These are phyloP conservation scores for Sebastes matsubarae DNA, from an alignment of 2,797 vertebrate species.

Conservation along the genomic window DNA sequence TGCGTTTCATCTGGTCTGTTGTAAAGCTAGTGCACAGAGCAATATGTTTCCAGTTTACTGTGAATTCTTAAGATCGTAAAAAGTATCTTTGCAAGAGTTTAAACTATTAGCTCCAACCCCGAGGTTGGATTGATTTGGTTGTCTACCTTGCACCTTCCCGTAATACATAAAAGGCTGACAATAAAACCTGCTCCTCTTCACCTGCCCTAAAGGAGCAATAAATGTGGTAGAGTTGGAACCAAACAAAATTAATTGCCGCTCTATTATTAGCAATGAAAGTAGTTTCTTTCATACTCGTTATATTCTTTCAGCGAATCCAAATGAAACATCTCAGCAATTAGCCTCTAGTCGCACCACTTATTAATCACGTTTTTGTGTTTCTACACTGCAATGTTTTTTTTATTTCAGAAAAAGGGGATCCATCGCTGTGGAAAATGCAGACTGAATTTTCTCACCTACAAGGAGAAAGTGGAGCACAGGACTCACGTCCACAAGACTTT, in stretches of 20 bases:
- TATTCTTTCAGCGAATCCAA: slow-evolving; percentile 12
- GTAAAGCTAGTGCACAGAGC: neutral
- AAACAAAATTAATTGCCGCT: slow-evolving; percentile 28
- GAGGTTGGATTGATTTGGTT: slow-evolving; percentile 70
- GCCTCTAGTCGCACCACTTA: neutral
- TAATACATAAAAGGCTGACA: slow-evolving; percentile 73
- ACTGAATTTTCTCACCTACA: slow-evolving; percentile 95
- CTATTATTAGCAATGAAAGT: slow-evolving; percentile 37
- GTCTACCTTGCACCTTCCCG: slow-evolving; percentile 61
- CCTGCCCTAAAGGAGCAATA: slow-evolving; percentile 47
- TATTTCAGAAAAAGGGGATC: slow-evolving; percentile 92
- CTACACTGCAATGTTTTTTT: neutral
- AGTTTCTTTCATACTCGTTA: neutral
- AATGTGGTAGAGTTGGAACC: slow-evolving; percentile 33
- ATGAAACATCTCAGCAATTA: slow-evolving; percentile 40
- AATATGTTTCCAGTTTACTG: neutral
- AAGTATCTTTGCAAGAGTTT: slow-evolving; percentile 4
- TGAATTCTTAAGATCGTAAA: neutral
- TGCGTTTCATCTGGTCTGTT: neutral
- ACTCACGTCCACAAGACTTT: slow-evolving; percentile 94
- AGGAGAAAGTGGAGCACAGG: slow-evolving; percentile 96
- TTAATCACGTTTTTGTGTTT: slow-evolving; percentile 22
- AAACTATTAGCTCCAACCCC: slow-evolving; percentile 43
- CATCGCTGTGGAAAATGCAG: slow-evolving; percentile 97
- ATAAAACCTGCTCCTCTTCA: slow-evolving; percentile 48